Evolutionary conservation across 2,888 invertebrate species (phyloP), one percentile per base, ranked within the genome.

Genomic region (Nephrocerus scutellatus): DNA sequence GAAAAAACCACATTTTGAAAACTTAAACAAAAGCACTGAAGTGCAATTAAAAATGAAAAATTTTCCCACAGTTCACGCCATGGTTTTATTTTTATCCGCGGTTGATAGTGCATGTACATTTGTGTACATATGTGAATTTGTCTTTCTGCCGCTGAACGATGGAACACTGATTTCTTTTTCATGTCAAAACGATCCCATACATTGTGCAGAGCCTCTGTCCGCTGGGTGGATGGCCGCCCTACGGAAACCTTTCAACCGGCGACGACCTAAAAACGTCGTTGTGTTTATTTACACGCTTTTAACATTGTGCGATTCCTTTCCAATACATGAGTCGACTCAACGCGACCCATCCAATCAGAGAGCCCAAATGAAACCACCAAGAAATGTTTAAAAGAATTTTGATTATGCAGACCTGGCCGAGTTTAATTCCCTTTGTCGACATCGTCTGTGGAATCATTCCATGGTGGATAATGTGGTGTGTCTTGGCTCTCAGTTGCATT

Each of bases 11-110:
- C n/a, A n/a, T n/a, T n/a, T n/a, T n/a, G n/a, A n/a, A n/a, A n/a
- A n/a, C n/a, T n/a, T n/a, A n/a, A n/a, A n/a, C n/a, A n/a, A n/a
- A n/a, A n/a, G n/a, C 37, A 36, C 43, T 38, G 36, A 43, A 38
- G 29, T 41, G 58, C 61, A 60, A 61, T 62, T 60, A 61, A 61
- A 61, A 60, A 54, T 60, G 60, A 62, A 55, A 59, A 61, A 61
- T 61, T 57, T 61, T 61, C 60, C 60, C 60, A 60, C 60, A 57
- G 53, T 52, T 8, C 30, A 19, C 30, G 19, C 20, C 30, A 19
- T 20, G 18, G 30, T 29, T 29, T 9, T 6, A 29, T 9, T 29
- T 29, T 6, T 14, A 7, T 8, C 6, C 15, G 8, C 15, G 9
- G 29, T 19, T 30, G 30, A 20, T n/a, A n/a, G n/a, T 31, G 35